Conservation (phyloP, 2,113 vertebrate species). For the Plecturocebus donacophilus region DNA sequence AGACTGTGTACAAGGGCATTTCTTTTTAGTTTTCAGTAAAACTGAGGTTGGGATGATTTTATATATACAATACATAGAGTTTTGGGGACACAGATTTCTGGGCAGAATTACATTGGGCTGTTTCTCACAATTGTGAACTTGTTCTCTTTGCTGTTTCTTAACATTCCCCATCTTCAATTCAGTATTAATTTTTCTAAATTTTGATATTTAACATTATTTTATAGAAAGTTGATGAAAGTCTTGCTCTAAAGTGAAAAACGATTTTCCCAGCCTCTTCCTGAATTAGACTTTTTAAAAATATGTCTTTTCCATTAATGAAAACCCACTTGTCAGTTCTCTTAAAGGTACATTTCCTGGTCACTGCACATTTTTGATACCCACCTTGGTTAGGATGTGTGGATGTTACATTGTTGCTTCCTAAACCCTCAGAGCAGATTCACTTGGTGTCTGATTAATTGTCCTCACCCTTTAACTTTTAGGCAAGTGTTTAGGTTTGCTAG, state of each 20-base stretch:
- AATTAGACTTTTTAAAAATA: not conserved
- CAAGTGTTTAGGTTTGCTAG: not conserved
- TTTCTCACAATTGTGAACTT: not conserved
- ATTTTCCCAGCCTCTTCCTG: not conserved
- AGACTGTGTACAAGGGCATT: not conserved
- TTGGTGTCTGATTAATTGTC: not conserved
- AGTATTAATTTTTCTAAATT: not conserved
- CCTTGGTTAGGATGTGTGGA: not conserved
- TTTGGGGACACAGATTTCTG: not conserved
- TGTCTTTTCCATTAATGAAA: not conserved
- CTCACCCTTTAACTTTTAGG: not conserved
- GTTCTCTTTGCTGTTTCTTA: not conserved
- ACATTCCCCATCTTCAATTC: not conserved
- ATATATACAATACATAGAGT: not conserved
- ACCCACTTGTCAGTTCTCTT: not conserved
- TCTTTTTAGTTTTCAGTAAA: slow-evolving; percentile 13
- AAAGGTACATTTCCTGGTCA: not conserved
- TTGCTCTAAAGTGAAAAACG: not conserved
- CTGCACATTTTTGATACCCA: not conserved
- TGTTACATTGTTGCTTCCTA: not conserved
- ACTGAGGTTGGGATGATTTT: not conserved
- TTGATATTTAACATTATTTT: not conserved
- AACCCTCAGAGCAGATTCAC: not conserved
- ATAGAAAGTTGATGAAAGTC: not conserved
- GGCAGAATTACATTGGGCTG: not conserved